These are phyloP conservation scores for Bostrychus sinensis DNA, from an alignment of 2,113 vertebrate genomes.

Conservation along the genomic window DNA sequence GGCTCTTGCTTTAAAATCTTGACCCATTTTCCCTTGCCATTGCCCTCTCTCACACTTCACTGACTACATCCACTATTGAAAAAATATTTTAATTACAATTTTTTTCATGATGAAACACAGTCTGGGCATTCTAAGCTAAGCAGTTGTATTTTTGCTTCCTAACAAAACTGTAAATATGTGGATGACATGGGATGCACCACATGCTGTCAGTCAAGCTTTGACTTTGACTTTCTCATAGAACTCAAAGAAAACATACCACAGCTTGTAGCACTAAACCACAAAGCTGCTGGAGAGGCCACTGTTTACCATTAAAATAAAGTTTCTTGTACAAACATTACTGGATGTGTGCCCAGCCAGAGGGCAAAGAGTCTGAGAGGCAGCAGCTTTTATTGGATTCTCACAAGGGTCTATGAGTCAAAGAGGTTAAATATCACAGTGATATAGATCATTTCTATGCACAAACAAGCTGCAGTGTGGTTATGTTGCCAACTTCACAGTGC, in stretches of 20 bases:
- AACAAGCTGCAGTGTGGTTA: conserved; percentile 36
- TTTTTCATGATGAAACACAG: too few species aligned
- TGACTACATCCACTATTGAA: too few species aligned
- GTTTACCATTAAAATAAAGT: conserved; percentile 11
- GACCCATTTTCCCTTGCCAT: too few species aligned
- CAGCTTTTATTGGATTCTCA: conserved; percentile 9
- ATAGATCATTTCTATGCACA: conserved; percentile 25
- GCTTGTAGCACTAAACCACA: conserved; percentile 4
- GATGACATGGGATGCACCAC: not conserved
- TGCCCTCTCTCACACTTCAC: too few species aligned
- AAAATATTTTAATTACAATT: too few species aligned
- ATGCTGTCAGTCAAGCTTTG: not conserved
- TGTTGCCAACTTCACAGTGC: conserved; percentile 47
- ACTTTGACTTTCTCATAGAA: not conserved
- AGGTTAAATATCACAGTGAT: not conserved
- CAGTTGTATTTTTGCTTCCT: too few species aligned
- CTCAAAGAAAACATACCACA: conserved; percentile 9
- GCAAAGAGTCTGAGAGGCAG: conserved; percentile 1
- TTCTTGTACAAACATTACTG: conserved; percentile 12
- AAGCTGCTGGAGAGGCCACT: conserved; percentile 1
- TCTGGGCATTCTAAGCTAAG: too few species aligned
- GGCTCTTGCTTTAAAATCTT: too few species aligned
- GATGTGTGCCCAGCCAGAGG: not conserved
- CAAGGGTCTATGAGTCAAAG: not conserved
- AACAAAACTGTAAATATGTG: not conserved